Evolutionary conservation across 2,797 vertebrate species (phyloP).

Genomic region (Glyptemys insculpta): DNA sequence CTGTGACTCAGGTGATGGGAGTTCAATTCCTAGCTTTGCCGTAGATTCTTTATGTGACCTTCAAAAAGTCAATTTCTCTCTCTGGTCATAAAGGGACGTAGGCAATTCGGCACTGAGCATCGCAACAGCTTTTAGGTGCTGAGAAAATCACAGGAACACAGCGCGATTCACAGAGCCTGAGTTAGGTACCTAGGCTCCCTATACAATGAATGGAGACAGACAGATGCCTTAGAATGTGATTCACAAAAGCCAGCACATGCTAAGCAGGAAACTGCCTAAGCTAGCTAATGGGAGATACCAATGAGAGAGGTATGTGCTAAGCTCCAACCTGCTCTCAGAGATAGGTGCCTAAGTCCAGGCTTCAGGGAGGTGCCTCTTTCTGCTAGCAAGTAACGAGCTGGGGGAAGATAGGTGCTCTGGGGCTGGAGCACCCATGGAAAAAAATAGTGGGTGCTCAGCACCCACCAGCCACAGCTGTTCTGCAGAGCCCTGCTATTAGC

Average conservation of each 20-base stretch:
- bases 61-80: accelerated
- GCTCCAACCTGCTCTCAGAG: not conserved
- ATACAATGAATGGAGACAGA: not conserved
- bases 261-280: not conserved
- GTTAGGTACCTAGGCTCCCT: not conserved
- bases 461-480: too few relatives aligned
- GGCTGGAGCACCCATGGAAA: too few relatives aligned
- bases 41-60: accelerated
- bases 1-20: not conserved
- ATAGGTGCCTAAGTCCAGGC: not conserved
- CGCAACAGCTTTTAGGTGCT: not conserved
- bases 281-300: not conserved
- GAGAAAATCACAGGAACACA: not conserved
- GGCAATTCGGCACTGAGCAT: not conserved
- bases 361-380: not conserved
- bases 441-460: too few relatives aligned
- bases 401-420: not conserved
- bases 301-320: not conserved
- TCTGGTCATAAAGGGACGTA: not conserved
- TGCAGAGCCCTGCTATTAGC: too few relatives aligned
- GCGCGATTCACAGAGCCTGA: not conserved
- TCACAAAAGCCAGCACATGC: not conserved
- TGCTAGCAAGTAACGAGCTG: not conserved
- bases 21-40: not conserved
- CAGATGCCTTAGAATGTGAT: not conserved